Conservation (phyloP, 2,113 vertebrate species). For the Pygoscelis antarcticus region DNA sequence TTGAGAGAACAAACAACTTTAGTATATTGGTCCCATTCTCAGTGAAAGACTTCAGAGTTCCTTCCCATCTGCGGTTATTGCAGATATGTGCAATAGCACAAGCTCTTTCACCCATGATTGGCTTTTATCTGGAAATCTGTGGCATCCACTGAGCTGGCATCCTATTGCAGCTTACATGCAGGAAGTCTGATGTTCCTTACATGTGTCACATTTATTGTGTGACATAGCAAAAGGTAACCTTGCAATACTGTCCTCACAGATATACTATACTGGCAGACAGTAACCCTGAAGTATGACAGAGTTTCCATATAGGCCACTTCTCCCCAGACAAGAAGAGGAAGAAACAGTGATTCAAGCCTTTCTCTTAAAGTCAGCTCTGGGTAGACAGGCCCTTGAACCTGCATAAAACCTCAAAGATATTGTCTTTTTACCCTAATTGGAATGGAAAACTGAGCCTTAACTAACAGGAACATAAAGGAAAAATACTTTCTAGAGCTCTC, state of each 20-base stretch:
- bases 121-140: not conserved
- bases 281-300: not conserved
- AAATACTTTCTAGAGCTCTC: not conserved
- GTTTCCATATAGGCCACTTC: not conserved
- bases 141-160: not conserved
- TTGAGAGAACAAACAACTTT: not conserved
- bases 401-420: not conserved
- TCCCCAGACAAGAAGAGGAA: not conserved
- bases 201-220: not conserved
- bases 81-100: rapidly evolving
- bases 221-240: not conserved
- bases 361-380: not conserved
- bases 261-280: not conserved
- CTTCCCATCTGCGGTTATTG: not conserved
- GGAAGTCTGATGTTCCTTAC: not conserved
- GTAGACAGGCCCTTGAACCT: not conserved
- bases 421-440: not conserved
- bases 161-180: not conserved
- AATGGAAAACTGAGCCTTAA: not conserved
- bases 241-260: not conserved
- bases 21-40: not conserved
- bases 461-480: not conserved
- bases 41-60: not conserved
- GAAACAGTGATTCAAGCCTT: not conserved
- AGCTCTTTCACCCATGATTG: not conserved